Conservation (phyloP, 2,797 vertebrate genomes). For the Darevskia mixta region DNA sequence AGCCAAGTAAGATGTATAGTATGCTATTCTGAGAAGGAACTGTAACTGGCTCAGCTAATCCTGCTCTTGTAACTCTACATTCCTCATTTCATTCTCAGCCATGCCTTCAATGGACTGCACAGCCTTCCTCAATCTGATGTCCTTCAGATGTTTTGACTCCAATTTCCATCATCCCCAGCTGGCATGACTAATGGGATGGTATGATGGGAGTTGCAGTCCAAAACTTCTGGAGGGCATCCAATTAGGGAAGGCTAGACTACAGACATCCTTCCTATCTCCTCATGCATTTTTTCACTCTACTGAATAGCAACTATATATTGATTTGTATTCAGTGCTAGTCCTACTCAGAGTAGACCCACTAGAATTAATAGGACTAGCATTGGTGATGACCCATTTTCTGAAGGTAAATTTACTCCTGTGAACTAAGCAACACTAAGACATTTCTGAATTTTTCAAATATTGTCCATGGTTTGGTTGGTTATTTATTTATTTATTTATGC, state of each 20-base stretch:
- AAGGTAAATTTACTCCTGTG: conserved; percentile 18
- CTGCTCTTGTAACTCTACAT: conserved; percentile 58
- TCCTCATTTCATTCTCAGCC: conserved; percentile 66
- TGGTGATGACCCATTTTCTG: background rate
- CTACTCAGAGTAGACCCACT: too few species aligned
- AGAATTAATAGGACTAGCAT: too few species aligned
- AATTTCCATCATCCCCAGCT: background rate
- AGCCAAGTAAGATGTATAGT: background rate
- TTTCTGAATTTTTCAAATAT: conserved; percentile 42
- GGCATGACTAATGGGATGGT: background rate
- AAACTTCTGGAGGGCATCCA: background rate
- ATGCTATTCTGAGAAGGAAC: conserved; percentile 6
- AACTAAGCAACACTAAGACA: conserved; percentile 43
- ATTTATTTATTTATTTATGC: conserved; percentile 23
- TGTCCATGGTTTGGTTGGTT: background rate
- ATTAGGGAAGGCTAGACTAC: background rate
- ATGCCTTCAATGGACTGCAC: conserved; percentile 53
- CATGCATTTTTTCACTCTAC: conserved; percentile 17
- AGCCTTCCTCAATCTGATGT: conserved; percentile 60
- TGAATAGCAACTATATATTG: background rate
- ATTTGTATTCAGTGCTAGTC: too few species aligned
- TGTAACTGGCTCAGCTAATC: conserved; percentile 62
- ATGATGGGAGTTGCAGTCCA: background rate
- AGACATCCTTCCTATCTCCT: background rate
- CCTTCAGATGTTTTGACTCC: conserved; percentile 17